Evolutionary conservation across 2,888 invertebrate genomes (phyloP), one percentile per base, ranked within the genome.

Genomic region (Eurytoma adleriae): DNA sequence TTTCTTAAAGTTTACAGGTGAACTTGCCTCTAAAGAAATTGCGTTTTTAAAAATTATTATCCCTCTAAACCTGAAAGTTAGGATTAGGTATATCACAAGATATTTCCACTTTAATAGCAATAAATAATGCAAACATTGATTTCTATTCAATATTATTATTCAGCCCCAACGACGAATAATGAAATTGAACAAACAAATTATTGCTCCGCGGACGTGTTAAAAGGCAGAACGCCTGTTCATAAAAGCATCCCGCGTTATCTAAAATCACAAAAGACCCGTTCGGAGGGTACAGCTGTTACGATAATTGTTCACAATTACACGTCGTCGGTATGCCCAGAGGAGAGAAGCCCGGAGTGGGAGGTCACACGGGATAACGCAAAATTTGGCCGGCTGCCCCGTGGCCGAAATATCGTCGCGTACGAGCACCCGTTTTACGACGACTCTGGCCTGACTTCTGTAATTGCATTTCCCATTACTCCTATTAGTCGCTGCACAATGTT

Each of bases 401-500:
- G 18, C 59, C 69, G 70, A 71, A 68, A 74, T 78, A 69, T 71
- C 68, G 68, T 78, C 30, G 14, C 5, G 61, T 14, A 3, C 18
- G 69, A 7, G 24, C 61, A 2, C 30, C 18, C 64, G 40, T 64
- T 30, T 40, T 30, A 40, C 40, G 64, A 64, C 18, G 7, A 12
- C 10, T 54, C 50, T 27, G 24, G 56, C 20, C 40, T 18, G 56
- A 79, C 62, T 73, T 67, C 10, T 52, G n/a, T 61, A 87, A 88
- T 86, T 87, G 83, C 85, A 83, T 83, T 85, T 79, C 83, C 85
- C 83, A 86, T 88, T 88, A 86, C 83, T 84, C 81, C 83, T 84
- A 86, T 88, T 87, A 87, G 85, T 86, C 84, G 85, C 82, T 84
- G 84, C 83, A 84, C 84, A 85, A 85, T 85, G 83, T 84, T 86